A percentile compares a stretch with the other conserved stretches of the same genome.
These are phyloP conservation scores for Lasius platythorax DNA, from an alignment of 2,888 invertebrate genomes.

Conservation along the genomic window DNA sequence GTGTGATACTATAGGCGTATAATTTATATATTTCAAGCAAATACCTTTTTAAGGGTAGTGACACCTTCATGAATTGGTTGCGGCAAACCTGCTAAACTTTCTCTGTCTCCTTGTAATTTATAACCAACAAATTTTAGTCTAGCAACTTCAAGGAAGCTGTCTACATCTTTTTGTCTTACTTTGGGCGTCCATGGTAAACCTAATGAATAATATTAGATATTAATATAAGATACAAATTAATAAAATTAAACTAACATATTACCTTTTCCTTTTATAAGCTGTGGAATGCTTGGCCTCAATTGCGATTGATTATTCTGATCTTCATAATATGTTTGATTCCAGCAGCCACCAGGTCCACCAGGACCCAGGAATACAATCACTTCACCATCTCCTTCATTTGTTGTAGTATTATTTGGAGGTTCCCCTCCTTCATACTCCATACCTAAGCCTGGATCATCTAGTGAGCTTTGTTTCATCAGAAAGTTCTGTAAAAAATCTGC, in stretches of 20 bases:
- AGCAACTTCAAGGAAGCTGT: slow-evolving; percentile 96
- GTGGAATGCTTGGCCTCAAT: slow-evolving; percentile 87
- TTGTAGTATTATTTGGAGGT: slow-evolving; percentile 84
- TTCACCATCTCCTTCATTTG: slow-evolving; percentile 87
- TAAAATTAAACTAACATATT: slow-evolving; percentile 29
- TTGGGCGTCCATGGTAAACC: slow-evolving; percentile 98
- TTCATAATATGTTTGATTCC: slow-evolving; percentile 80
- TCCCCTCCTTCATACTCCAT: slow-evolving; percentile 81
- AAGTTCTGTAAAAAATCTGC: slow-evolving; percentile 87
- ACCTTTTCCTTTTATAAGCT: slow-evolving; percentile 83
- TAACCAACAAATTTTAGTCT: slow-evolving; percentile 98
- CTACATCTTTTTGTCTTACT: slow-evolving; percentile 97
- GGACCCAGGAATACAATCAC: slow-evolving; percentile 83
- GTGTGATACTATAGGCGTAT: neutral
- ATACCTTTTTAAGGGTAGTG: slow-evolving; percentile 92
- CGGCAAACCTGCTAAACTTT: slow-evolving; percentile 97
- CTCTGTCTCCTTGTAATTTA: slow-evolving; percentile 94
- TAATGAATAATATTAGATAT: slow-evolving; percentile 64
- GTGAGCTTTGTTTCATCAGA: slow-evolving; percentile 96
- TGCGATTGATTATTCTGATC: slow-evolving; percentile 84
- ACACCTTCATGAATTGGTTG: slow-evolving; percentile 99
- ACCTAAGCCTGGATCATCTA: slow-evolving; percentile 92
- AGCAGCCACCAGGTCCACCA: slow-evolving; percentile 65
- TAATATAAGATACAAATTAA: slow-evolving; percentile 15
- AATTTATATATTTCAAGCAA: slow-evolving; percentile 33